Evolutionary conservation across 2,113 vertebrate species (phyloP).

Genomic region (Nerophis ophidion): DNA sequence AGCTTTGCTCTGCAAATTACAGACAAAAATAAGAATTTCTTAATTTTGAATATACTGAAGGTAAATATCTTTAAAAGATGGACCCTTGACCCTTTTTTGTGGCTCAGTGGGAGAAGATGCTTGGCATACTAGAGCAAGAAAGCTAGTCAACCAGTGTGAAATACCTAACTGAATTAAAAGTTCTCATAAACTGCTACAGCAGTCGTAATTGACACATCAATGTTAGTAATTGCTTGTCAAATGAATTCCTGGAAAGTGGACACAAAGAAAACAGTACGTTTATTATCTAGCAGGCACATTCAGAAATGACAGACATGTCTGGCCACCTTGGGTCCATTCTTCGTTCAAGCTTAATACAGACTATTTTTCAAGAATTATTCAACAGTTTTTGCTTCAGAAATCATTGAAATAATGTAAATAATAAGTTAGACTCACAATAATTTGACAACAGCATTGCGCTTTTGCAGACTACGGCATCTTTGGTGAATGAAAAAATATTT

Average conservation of each 20-base stretch:
- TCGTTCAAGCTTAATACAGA: too few species aligned
- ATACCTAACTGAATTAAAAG: conserved; percentile 62
- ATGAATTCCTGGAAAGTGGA: conserved; percentile 25
- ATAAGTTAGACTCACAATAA: too few species aligned
- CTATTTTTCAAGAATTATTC: too few species aligned
- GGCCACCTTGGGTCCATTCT: neutral
- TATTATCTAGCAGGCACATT: neutral
- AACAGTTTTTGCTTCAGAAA: too few species aligned
- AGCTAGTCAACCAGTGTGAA: conserved; percentile 55
- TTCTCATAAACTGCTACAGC: conserved; percentile 21
- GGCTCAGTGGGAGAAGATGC: neutral
- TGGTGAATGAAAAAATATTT: too few species aligned
- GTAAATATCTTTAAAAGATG: neutral
- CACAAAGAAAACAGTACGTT: conserved; percentile 5
- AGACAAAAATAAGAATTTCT: neutral
- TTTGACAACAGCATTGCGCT: too few species aligned
- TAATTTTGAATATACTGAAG: neutral
- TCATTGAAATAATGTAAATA: too few species aligned
- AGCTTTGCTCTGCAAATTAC: neutral
- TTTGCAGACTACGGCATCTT: too few species aligned
- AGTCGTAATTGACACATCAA: conserved; percentile 3
- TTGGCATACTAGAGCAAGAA: conserved; percentile 16
- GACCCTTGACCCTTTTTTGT: neutral
- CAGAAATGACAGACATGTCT: neutral
- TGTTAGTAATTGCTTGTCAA: conserved; percentile 22